These are phyloP conservation scores for Gouania willdenowi DNA, from an alignment of 2,797 vertebrate species.

Conservation along the genomic window DNA sequence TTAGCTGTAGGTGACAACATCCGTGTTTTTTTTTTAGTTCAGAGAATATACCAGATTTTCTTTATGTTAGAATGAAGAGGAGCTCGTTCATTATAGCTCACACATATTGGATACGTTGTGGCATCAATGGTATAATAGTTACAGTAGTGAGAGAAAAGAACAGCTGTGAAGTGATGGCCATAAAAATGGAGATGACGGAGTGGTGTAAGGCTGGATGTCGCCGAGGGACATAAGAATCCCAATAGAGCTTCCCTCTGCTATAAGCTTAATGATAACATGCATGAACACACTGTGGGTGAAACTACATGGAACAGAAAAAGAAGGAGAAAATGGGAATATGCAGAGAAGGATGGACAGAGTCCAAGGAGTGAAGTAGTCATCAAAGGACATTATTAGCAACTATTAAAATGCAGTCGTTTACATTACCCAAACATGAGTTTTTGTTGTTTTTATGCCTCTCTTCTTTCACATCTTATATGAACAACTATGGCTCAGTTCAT, in stretches of 20 bases:
- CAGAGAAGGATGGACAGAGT: constrained; percentile 49
- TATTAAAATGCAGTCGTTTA: constrained; percentile 67
- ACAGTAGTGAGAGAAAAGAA: constrained; percentile 42
- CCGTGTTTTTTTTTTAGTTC: too few relatives aligned
- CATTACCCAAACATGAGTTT: constrained; percentile 40
- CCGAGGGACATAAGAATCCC: constrained; percentile 45
- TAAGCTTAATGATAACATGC: constrained; percentile 68
- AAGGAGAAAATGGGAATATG: constrained; percentile 36
- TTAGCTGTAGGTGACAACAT: constrained; percentile 3
- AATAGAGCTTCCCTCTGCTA: constrained; percentile 54
- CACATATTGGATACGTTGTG: constrained; percentile 21
- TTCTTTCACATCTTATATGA: constrained; percentile 24
- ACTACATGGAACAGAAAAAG: constrained; percentile 48
- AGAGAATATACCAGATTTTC: too few relatives aligned
- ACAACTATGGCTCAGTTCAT: constrained; percentile 4
- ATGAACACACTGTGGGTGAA: constrained; percentile 59
- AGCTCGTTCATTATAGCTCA: constrained; percentile 21
- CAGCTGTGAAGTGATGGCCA: constrained; percentile 36
- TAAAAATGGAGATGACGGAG: constrained; percentile 55
- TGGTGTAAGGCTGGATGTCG: constrained; percentile 32
- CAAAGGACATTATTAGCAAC: constrained; percentile 50
- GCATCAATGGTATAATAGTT: constrained; percentile 47
- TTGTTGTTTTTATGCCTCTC: constrained; percentile 32
- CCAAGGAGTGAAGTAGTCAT: constrained; percentile 58
- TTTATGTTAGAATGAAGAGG: too few relatives aligned